Conservation (phyloP, 1,140 invertebrate genomes). For the Euwallacea fornicatus region DNA sequence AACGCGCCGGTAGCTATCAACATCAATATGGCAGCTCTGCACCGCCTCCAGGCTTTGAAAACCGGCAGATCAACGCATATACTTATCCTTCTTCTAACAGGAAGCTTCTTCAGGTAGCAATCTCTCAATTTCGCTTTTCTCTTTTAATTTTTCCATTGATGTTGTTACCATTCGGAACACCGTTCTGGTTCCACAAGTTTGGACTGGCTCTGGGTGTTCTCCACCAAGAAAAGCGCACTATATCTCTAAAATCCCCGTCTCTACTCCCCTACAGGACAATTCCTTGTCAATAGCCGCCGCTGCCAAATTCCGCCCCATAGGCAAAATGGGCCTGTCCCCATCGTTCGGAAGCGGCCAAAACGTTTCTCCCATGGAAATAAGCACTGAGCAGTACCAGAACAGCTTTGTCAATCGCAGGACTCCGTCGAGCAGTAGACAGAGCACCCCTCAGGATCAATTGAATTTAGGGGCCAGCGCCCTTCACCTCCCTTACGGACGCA, state of each 20-base stretch:
- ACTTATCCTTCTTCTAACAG: conserved; percentile 11
- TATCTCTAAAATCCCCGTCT: no score
- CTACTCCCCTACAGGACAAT: no score
- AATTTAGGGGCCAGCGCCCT: not conserved
- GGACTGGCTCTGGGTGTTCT: no score
- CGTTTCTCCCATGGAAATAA: conserved; percentile 34
- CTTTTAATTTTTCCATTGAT: no score
- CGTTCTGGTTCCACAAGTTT: no score
- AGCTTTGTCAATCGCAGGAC: not conserved
- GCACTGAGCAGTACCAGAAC: conserved; percentile 24
- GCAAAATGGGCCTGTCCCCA: not conserved
- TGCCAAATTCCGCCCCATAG: not conserved
- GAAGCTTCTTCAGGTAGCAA: conserved; percentile 21
- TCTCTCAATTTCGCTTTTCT: not conserved
- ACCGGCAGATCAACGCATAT: conserved; percentile 18
- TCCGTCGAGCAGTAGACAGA: conserved; percentile 12
- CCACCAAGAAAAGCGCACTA: no score
- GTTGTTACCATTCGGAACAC: no score
- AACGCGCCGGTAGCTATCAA: not conserved
- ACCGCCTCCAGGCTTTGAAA: conserved; percentile 35
- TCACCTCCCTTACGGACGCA: conserved; percentile 9
- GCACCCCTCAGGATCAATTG: conserved; percentile 37
- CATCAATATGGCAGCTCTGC: conserved; percentile 16
- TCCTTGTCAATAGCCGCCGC: not conserved
- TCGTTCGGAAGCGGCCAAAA: not conserved